Conservation (phyloP, 1,140 invertebrate species). For the Lerema accius region DNA sequence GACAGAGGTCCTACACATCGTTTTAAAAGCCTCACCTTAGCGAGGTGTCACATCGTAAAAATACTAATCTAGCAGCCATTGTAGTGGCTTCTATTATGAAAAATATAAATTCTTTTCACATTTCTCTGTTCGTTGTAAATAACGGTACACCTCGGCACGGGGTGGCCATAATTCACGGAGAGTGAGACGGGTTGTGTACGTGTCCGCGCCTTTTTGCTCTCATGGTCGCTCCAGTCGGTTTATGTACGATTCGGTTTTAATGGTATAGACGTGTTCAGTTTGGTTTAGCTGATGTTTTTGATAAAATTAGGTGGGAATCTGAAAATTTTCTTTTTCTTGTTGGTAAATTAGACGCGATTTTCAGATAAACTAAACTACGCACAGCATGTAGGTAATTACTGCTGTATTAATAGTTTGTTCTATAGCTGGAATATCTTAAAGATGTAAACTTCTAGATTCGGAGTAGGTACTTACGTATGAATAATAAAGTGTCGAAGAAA, state of each 20-base stretch:
- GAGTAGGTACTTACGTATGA: no score
- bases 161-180: constrained; percentile 27
- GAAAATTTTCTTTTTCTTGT: no score
- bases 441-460: no score
- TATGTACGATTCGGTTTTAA: constrained; percentile 17
- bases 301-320: not conserved
- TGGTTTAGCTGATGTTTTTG: constrained; percentile 3
- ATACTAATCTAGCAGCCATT: constrained; percentile 25
- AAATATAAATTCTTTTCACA: constrained; percentile 31
- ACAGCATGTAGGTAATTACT: no score
- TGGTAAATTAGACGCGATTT: no score
- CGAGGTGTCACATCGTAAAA: constrained; percentile 28
- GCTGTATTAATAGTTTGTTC: no score
- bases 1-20: constrained; percentile 1
- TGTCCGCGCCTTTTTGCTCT: constrained; percentile 30
- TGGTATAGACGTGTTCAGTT: constrained; percentile 22
- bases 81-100: constrained; percentile 24
- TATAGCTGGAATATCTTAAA: no score
- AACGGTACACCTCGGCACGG: constrained; percentile 29
- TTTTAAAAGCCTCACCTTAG: constrained; percentile 19
- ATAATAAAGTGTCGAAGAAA: no score
- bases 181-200: constrained; percentile 26
- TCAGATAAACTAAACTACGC: no score
- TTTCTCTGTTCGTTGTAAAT: constrained; percentile 29
- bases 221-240: constrained; percentile 20